These are phyloP conservation scores for Zelleria hepariella DNA, from an alignment of 2,888 invertebrate species.

Conservation along the genomic window DNA sequence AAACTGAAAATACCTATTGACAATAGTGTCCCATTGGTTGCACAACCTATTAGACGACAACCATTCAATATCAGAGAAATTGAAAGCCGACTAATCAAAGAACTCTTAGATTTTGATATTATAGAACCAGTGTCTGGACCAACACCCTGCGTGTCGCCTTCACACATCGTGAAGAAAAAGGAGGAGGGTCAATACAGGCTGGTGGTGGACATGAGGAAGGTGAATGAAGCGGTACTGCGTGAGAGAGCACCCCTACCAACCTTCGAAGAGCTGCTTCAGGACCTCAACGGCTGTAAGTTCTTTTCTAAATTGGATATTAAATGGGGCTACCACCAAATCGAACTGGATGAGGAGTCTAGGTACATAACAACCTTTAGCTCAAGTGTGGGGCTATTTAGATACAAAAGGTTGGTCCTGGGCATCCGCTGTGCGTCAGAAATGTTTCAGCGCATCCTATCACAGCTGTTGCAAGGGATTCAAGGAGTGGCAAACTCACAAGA, in stretches of 20 bases:
- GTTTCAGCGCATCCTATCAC: conserved; percentile 10
- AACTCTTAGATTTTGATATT: background rate
- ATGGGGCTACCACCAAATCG: conserved; percentile 11
- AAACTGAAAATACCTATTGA: conserved; percentile 2
- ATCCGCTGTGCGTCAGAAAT: conserved; percentile 10
- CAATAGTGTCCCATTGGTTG: conserved; percentile 1
- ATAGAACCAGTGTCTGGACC: conserved; percentile 2
- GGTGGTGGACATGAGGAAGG: conserved; percentile 11
- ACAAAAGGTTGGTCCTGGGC: conserved; percentile 9
- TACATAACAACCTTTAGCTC: conserved; percentile 8
- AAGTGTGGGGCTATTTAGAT: conserved; percentile 8
- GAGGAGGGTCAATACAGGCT: conserved; percentile 6
- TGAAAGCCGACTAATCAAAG: background rate
- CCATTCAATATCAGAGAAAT: background rate
- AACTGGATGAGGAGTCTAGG: conserved; percentile 9
- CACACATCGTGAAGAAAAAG: background rate
- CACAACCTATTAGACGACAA: background rate
- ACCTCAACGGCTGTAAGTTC: conserved; percentile 10
- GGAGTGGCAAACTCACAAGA: conserved; percentile 5
- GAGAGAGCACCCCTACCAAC: conserved; percentile 10
- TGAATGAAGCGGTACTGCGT: conserved; percentile 11
- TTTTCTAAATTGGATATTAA: conserved; percentile 11
- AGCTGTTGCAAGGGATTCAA: conserved; percentile 2
- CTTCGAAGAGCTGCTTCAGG: conserved; percentile 11
- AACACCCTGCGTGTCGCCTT: conserved; percentile 5